Percentiles rank a stretch among this genome's conserved stretches.
Evolutionary conservation across 1,140 invertebrate species (phyloP).

Genomic region (Catajapyx aquilonaris): DNA sequence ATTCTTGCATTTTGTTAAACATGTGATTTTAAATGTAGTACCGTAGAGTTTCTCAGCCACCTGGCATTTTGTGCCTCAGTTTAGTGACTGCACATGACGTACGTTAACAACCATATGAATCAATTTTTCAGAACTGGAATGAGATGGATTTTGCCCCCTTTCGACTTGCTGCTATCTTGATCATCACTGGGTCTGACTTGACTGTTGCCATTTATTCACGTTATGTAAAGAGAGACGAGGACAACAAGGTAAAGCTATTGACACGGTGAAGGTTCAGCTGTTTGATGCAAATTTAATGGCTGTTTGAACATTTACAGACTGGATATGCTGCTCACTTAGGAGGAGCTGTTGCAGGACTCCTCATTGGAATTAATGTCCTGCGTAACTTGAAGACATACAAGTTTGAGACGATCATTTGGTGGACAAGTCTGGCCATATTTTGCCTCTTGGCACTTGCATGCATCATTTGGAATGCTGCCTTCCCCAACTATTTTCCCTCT

Average conservation of each 20-base stretch:
- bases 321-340: slow-evolving; percentile 77
- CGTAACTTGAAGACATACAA: slow-evolving; percentile 66
- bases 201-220: slow-evolving; percentile 63
- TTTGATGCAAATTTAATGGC: not conserved
- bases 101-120: no score
- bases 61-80: no score
- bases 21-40: no score
- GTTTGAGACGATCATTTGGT: slow-evolving; percentile 68
- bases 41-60: no score
- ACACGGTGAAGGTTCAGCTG: not conserved
- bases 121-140: slow-evolving; percentile 53
- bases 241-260: slow-evolving; percentile 9
- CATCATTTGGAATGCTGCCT: slow-evolving; percentile 52
- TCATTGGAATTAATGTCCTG: slow-evolving; percentile 78
- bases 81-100: no score
- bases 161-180: slow-evolving; percentile 51
- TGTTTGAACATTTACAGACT: slow-evolving; percentile 24
- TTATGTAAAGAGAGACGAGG: slow-evolving; percentile 33
- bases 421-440: slow-evolving; percentile 55
- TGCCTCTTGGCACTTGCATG: slow-evolving; percentile 49
- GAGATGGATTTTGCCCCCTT: slow-evolving; percentile 77
- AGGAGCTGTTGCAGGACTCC: slow-evolving; percentile 68
- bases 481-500: slow-evolving; percentile 27
- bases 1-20: no score
- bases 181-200: slow-evolving; percentile 50